Evolutionary conservation across 2,797 vertebrate genomes (phyloP), one percentile per base, ranked within the genome.

Genomic region (Gobionotothen gibberifrons): DNA sequence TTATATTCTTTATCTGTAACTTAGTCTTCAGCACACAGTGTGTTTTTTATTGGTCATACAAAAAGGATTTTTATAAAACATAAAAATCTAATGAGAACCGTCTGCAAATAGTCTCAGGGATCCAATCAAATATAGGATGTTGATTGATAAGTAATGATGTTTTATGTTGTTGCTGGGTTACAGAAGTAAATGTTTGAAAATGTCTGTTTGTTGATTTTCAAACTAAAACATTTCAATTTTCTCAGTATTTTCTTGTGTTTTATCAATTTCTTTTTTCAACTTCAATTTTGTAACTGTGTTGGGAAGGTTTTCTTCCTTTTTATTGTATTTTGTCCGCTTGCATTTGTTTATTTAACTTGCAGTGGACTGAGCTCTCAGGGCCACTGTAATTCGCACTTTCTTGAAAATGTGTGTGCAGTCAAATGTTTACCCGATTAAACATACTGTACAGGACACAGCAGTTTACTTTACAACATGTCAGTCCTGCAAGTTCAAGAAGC

Each of bases 1-100:
- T 82, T 63, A 57, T 54, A 58, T 72, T 47, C 32, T 29, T 15
- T 82, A 75, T 77, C 48, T 76, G 43, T 36, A 51, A 15, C 22
- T 60, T 69, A 29, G 85, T 83, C 55, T 87, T 66, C 44, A 26
- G 22, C 36, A 55, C 47, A 65, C 10, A 53, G 58, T 51, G 51
- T 51, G 52, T 15, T 64, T 69, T 59, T 72, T 19, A 61, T 78
- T 64, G 67, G 29, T 56, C 29, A 32, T 74, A 61, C 26, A 60
- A 61, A 78, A 65, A 8, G 1, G 12, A 74, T 26, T 54, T 62
- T 58, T 46, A 58, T 61, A 16, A 62, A 52, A 58, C 3, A 54
- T 62, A 74, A 70, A 2, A 15, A 6, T 36, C 6, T 36, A 36
- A 36, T 36, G 32, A 36, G 8, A 36, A 36, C 32, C 2, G 6